Evolutionary conservation across 2,888 invertebrate species (phyloP).

Genomic region (Ariolimax columbianus): DNA sequence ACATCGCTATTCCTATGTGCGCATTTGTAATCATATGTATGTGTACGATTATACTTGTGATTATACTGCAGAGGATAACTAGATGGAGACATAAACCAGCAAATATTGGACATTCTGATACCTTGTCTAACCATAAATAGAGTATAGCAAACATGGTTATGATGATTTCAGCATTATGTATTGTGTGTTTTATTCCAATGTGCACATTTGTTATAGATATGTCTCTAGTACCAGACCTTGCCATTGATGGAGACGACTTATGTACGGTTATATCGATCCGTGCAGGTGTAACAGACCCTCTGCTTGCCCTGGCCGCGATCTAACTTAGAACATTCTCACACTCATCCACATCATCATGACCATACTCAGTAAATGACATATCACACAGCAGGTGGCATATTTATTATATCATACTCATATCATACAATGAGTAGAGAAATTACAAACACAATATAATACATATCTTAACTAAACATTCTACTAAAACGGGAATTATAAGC

Average conservation of each 20-base stretch:
- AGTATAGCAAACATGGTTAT: neutral
- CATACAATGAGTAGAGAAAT: too few species aligned
- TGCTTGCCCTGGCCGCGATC: too few species aligned
- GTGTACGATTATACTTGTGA: neutral
- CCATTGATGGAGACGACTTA: neutral
- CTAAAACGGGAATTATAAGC: too few species aligned
- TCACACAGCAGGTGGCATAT: too few species aligned
- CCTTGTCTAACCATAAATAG: neutral
- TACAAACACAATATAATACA: too few species aligned
- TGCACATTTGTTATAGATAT: neutral
- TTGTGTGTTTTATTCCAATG: neutral
- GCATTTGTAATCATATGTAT: neutral
- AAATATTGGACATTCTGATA: neutral
- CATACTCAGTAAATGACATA: too few species aligned
- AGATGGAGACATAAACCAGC: neutral
- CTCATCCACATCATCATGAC: too few species aligned
- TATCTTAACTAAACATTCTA: too few species aligned
- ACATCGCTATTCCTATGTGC: neutral
- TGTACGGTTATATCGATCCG: neutral
- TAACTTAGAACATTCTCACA: too few species aligned
- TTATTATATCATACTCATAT: too few species aligned
- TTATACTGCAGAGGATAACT: neutral
- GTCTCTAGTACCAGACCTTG: neutral
- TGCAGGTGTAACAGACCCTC: too few species aligned
- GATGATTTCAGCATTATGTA: neutral